Percentiles rank a stretch among this genome's conserved stretches.
Evolutionary conservation across 2,888 invertebrate genomes (phyloP).

Genomic region (Eurois occulta): DNA sequence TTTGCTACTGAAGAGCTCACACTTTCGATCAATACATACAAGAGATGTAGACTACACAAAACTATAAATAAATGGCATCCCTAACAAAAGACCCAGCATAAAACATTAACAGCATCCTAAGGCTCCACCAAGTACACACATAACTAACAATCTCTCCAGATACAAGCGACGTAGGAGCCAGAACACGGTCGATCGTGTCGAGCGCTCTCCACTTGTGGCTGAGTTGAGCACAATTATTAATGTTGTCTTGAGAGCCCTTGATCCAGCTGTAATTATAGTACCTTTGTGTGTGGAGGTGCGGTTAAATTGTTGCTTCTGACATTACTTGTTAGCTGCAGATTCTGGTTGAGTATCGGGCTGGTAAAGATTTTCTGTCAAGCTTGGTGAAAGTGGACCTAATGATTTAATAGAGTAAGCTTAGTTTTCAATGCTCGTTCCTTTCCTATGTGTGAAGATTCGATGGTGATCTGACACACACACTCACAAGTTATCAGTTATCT

Average conservation of each 20-base stretch:
- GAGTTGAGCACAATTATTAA: conserved; percentile 53
- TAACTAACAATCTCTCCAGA: conserved; percentile 19
- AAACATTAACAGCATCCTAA: neutral
- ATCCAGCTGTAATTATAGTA: conserved; percentile 13
- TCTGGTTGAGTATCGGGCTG: neutral
- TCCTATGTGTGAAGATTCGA: neutral
- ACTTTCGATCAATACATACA: neutral
- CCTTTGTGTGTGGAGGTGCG: neutral
- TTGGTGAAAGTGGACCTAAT: neutral
- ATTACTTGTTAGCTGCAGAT: neutral
- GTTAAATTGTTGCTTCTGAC: conserved; percentile 4
- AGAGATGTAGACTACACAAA: neutral
- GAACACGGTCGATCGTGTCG: conserved; percentile 33
- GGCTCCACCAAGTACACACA: neutral
- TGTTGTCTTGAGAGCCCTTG: conserved; percentile 20
- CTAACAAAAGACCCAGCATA: neutral
- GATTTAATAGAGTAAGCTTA: neutral
- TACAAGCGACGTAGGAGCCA: conserved; percentile 22
- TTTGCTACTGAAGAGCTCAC: neutral
- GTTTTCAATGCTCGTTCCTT: neutral
- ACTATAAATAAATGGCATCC: neutral
- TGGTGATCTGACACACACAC: neutral
- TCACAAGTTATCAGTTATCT: neutral
- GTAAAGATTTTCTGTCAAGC: neutral
- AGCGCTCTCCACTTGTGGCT: conserved; percentile 42